Percentiles rank a stretch among this genome's conserved stretches.
These are phyloP conservation scores for Bradypodion ventrale DNA, from an alignment of 2,797 vertebrate species.

Conservation along the genomic window DNA sequence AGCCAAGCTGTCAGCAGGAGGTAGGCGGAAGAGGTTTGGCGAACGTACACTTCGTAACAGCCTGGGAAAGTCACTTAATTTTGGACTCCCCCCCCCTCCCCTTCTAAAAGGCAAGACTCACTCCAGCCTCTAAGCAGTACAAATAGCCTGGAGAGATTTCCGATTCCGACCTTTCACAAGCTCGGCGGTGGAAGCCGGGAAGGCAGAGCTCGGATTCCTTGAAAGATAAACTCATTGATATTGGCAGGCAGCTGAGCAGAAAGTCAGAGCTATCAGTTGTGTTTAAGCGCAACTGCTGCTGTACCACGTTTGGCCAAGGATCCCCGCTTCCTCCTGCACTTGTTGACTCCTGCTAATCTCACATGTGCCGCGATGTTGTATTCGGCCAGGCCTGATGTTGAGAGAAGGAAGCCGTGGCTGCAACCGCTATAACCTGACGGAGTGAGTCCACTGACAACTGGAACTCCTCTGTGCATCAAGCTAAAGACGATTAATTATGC, in stretches of 20 bases:
- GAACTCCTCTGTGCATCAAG: constrained; percentile 57
- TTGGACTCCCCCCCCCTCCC: no score
- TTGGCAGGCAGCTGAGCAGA: constrained; percentile 56
- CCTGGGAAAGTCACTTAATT: no score
- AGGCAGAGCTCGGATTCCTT: neutral
- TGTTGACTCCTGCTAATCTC: constrained; percentile 48
- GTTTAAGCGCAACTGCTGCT: constrained; percentile 46
- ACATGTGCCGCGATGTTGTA: constrained; percentile 56
- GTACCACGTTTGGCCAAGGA: constrained; percentile 36
- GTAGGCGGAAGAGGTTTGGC: no score
- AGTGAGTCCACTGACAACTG: constrained; percentile 68
- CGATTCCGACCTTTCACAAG: neutral
- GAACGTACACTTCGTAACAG: neutral
- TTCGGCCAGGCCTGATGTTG: constrained; percentile 56
- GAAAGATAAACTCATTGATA: constrained; percentile 47
- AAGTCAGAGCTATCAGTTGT: constrained; percentile 47
- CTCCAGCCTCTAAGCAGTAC: neutral
- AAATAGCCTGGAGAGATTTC: neutral
- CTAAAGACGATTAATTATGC: constrained; percentile 74
- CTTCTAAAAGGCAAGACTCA: no score
- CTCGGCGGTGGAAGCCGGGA: neutral
- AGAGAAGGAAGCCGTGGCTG: constrained; percentile 56
- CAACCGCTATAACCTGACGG: constrained; percentile 37
- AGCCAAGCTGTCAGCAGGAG: neutral
- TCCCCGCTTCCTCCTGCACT: no score